phyloP scores from a whole-genome alignment of 2,888 invertebrate genomes.

The Eupithecia vulgata region DNA sequence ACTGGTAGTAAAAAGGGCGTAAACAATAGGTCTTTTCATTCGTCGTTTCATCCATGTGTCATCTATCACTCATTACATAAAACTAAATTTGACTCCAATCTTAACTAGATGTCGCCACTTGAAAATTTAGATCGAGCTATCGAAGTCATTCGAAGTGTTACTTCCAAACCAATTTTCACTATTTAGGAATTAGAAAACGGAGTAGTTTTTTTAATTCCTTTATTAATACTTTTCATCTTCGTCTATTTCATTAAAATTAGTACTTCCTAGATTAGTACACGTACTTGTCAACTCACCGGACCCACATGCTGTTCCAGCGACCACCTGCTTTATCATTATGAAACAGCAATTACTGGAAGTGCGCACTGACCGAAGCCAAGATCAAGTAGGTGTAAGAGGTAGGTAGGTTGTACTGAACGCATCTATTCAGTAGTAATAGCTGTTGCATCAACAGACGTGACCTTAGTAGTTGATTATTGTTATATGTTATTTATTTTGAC shows the following conservation, averaged over 20 bases:
- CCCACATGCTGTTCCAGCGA: background rate
- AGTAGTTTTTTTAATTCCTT: no score
- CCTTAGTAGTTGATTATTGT: constrained; percentile 31
- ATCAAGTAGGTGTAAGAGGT: constrained; percentile 25
- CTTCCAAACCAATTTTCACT: no score
- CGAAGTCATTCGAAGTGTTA: no score
- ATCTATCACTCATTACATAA: no score
- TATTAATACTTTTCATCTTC: no score
- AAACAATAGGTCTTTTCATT: no score
- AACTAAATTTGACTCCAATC: no score
- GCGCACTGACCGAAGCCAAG: constrained; percentile 28
- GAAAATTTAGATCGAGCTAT: no score
- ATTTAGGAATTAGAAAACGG: no score
- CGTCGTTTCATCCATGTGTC: no score
- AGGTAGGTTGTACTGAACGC: background rate
- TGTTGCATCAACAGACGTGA: constrained; percentile 40
- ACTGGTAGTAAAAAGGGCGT: no score
- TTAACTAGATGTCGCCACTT: no score
- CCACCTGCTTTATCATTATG: constrained; percentile 4
- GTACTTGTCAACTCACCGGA: background rate
- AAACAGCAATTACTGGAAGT: constrained; percentile 12
- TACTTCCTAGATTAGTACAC: background rate
- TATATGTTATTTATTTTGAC: constrained; percentile 30
- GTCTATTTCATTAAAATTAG: background rate
- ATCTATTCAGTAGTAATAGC: constrained; percentile 14